Conservation (phyloP, 2,888 invertebrate species). For the Heliconius erato region DNA sequence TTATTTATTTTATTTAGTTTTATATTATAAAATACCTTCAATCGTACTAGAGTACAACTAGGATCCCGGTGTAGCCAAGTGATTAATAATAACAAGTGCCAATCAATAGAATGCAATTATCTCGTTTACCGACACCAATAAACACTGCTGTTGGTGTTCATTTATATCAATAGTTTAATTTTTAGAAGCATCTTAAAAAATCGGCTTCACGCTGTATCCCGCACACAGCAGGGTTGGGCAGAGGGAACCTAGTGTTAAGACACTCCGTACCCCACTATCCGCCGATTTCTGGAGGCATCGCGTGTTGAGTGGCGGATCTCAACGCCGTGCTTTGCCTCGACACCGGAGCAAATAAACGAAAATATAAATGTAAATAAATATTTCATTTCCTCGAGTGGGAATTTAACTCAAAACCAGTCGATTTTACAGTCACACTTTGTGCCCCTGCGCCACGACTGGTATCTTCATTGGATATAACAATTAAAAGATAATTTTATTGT, state of each 20-base stretch:
- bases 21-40: no score
- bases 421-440: neutral
- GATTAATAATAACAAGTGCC: conserved; percentile 34
- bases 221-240: no score
- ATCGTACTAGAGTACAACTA: neutral
- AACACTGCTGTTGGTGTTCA: conserved; percentile 8
- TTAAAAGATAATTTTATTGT: no score
- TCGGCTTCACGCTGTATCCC: no score
- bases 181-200: conserved; percentile 25
- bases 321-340: neutral
- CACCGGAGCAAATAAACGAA: neutral
- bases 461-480: no score
- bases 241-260: no score
- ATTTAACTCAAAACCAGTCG: neutral
- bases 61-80: conserved; percentile 3
- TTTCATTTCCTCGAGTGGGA: no score
- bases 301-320: no score
- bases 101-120: conserved; percentile 43
- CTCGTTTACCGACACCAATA: conserved; percentile 41
- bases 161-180: conserved; percentile 15
- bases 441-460: neutral
- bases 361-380: no score
- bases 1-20: no score
- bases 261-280: no score
- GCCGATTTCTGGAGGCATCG: no score